Percentiles rank a stretch among this genome's conserved stretches.
Evolutionary conservation across 2,888 invertebrate species (phyloP).

Genomic region (Rutpela maculata): DNA sequence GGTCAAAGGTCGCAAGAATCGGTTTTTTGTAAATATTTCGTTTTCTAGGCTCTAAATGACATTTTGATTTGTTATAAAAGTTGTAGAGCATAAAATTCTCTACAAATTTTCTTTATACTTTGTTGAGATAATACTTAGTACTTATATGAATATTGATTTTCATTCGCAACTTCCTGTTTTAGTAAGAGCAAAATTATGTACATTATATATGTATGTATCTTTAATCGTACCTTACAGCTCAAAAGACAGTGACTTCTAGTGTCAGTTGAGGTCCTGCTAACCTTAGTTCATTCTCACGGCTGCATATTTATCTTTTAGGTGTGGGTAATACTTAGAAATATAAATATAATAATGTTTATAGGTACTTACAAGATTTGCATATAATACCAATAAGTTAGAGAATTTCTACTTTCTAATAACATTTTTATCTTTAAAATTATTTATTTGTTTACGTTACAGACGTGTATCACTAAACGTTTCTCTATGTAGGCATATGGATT

Average conservation of each 20-base stretch:
- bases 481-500: too few species aligned
- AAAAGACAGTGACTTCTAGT: background rate
- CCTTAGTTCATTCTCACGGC: too few species aligned
- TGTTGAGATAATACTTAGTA: too few species aligned
- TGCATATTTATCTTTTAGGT: background rate
- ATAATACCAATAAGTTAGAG: constrained; percentile 14
- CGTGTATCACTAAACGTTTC: background rate
- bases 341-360: background rate
- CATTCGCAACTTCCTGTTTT: background rate
- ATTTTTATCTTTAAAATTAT: constrained; percentile 8
- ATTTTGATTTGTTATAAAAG: too few species aligned
- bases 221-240: background rate
- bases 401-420: constrained; percentile 28
- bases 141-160: background rate
- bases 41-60: too few species aligned
- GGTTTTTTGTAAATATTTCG: too few species aligned
- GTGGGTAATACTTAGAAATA: background rate
- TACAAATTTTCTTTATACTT: too few species aligned
- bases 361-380: constrained; percentile 25
- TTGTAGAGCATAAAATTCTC: too few species aligned
- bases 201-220: background rate
- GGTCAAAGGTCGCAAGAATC: too few species aligned
- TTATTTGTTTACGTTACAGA: background rate
- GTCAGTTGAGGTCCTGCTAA: too few species aligned
- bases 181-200: background rate